phyloP scores from a whole-genome alignment of 1,140 invertebrate species.

The Caenorhabditis latens region DNA sequence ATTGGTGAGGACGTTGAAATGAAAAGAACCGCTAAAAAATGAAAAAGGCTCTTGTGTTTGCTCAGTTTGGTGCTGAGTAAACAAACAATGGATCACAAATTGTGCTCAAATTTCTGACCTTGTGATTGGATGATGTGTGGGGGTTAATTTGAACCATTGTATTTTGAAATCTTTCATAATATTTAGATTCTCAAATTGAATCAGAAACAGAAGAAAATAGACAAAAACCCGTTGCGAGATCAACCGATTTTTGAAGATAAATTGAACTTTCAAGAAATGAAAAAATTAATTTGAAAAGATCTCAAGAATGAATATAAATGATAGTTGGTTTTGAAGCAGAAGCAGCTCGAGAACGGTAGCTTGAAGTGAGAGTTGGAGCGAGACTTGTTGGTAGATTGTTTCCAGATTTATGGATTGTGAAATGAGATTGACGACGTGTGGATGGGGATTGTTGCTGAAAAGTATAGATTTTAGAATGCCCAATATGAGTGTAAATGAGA shows the following conservation, averaged over 20 bases:
- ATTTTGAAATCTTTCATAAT: conserved; percentile 24
- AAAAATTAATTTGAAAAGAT: not conserved
- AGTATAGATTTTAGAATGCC: not conserved
- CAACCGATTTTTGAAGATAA: conserved; percentile 40
- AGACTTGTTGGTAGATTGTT: not conserved
- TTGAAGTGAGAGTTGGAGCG: conserved; percentile 24
- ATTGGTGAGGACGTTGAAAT: not conserved
- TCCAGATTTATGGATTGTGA: conserved; percentile 33
- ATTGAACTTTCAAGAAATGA: not conserved
- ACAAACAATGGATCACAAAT: not conserved
- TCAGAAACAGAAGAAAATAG: not conserved
- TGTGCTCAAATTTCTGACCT: conserved; percentile 43
- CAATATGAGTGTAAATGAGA: not conserved
- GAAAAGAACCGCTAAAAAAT: not conserved
- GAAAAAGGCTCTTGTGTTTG: not conserved
- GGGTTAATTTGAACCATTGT: not conserved
- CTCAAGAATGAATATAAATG: conserved; percentile 35
- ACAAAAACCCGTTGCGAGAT: conserved; percentile 46
- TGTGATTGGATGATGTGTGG: not conserved
- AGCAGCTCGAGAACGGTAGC: conserved; percentile 2
- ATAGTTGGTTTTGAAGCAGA: conserved; percentile 22
- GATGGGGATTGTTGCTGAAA: conserved; percentile 37
- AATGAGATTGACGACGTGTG: conserved; percentile 23
- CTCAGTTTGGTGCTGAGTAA: conserved; percentile 13
- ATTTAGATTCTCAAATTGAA: not conserved